Percentiles rank a stretch among this genome's conserved stretches.
These are phyloP conservation scores for Ammodytes marinus DNA, from an alignment of 2,113 vertebrate genomes.

Conservation along the genomic window DNA sequence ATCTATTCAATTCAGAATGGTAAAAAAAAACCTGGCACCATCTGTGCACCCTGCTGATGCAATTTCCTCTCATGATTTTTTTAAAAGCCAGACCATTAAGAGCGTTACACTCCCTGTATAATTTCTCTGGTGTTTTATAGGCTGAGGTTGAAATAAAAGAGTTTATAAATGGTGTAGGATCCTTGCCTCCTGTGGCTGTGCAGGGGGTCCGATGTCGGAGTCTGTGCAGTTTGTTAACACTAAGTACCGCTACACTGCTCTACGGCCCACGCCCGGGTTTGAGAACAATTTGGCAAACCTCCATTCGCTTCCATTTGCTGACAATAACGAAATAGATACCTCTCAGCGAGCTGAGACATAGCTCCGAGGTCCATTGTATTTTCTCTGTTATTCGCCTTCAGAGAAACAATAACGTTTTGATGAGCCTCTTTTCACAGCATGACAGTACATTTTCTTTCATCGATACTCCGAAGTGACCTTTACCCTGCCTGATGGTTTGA, in stretches of 20 bases:
- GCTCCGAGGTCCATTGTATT: neutral
- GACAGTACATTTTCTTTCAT: slow-evolving; percentile 41
- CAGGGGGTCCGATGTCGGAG: neutral
- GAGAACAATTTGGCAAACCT: neutral
- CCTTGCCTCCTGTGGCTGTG: neutral
- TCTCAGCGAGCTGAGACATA: neutral
- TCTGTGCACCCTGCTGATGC: neutral
- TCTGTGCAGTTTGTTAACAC: neutral
- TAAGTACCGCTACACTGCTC: neutral
- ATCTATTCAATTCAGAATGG: slow-evolving; percentile 24
- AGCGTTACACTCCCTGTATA: neutral
- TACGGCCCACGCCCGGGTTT: neutral
- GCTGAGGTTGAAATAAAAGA: neutral
- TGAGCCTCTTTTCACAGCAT: slow-evolving; percentile 11
- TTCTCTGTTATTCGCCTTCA: neutral
- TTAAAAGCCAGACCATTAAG: neutral
- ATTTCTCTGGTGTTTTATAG: neutral
- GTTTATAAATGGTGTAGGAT: neutral
- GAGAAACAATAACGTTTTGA: slow-evolving; percentile 35
- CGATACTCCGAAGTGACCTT: slow-evolving; percentile 64
- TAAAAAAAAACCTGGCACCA: neutral
- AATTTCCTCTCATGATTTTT: neutral
- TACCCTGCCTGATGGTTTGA: slow-evolving; percentile 35
- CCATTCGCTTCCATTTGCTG: slow-evolving; percentile 13
- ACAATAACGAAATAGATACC: neutral